A percentile compares a stretch with the other conserved stretches of the same genome.
phyloP scores from a whole-genome alignment of 1,140 invertebrate genomes.

The Drosophila virilis region DNA sequence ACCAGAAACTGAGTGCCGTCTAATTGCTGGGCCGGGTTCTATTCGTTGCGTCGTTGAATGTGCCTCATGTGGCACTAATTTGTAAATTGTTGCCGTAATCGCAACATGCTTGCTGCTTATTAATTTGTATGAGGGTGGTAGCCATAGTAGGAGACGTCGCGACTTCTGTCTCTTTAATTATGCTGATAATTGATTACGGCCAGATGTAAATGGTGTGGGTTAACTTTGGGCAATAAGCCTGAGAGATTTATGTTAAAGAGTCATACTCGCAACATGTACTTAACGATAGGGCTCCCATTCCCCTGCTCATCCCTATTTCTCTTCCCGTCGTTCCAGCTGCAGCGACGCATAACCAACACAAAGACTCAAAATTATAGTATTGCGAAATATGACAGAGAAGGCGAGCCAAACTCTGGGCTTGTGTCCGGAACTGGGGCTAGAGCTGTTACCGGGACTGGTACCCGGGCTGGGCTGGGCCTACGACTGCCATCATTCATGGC shows the following conservation, averaged over 20 bases:
- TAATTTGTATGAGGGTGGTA: slow-evolving; percentile 75
- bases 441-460: background rate
- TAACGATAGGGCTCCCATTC: background rate
- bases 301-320: background rate
- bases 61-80: slow-evolving; percentile 81
- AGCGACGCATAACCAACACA: slow-evolving; percentile 73
- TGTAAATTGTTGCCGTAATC: slow-evolving; percentile 80
- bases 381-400: slow-evolving; percentile 77
- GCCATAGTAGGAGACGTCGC: slow-evolving; percentile 23
- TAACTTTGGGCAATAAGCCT: slow-evolving; percentile 56
- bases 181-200: slow-evolving; percentile 68
- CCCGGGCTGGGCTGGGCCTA: slow-evolving; percentile 25
- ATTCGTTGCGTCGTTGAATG: slow-evolving; percentile 27
- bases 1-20: slow-evolving; percentile 52
- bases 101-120: slow-evolving; percentile 68
- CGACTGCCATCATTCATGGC: slow-evolving; percentile 71
- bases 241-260: slow-evolving; percentile 61
- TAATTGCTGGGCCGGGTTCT: slow-evolving; percentile 52
- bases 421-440: slow-evolving; percentile 16
- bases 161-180: slow-evolving; percentile 63
- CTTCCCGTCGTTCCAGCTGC: slow-evolving; percentile 8
- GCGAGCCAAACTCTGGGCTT: slow-evolving; percentile 43
- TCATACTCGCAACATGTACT: slow-evolving; percentile 26
- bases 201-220: slow-evolving; percentile 29
- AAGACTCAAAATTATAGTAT: slow-evolving; percentile 67